Percentiles rank a stretch among this genome's conserved stretches.
Evolutionary conservation across 2,888 invertebrate species (phyloP).

Genomic region (Synergus itoensis): DNA sequence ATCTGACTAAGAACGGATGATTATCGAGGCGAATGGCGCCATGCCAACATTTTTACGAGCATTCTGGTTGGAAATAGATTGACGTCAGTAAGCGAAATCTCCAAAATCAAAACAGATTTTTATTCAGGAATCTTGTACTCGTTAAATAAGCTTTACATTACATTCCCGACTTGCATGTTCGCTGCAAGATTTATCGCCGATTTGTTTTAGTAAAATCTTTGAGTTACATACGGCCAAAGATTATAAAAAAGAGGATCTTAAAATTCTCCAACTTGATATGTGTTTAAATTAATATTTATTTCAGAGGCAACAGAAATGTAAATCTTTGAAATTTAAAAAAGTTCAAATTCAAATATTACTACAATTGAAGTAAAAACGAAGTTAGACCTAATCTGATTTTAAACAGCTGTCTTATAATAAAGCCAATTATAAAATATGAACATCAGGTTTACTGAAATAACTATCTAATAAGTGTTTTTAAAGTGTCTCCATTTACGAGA

Average conservation of each 20-base stretch:
- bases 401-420: not conserved
- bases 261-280: too few relatives aligned
- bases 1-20: conserved; percentile 49
- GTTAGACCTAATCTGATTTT: not conserved
- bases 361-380: too few relatives aligned
- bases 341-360: too few relatives aligned
- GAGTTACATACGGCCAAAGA: not conserved
- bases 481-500: not conserved
- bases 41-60: conserved; percentile 62
- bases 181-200: conserved; percentile 23
- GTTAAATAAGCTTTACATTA: conserved; percentile 66
- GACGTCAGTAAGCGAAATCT: conserved; percentile 44
- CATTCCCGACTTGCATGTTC: conserved; percentile 48
- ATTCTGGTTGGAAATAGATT: conserved; percentile 53
- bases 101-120: conserved; percentile 64
- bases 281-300: too few relatives aligned
- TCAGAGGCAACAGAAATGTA: too few relatives aligned
- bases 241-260: not conserved
- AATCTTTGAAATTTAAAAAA: too few relatives aligned
- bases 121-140: conserved; percentile 64
- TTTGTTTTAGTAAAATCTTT: conserved; percentile 26
- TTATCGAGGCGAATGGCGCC: conserved; percentile 61
- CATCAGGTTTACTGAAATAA: not conserved
- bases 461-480: not conserved
- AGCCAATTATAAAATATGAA: not conserved